Percentiles rank a stretch among this genome's conserved stretches.
Conservation (phyloP, 2,888 invertebrate genomes). For the Celastrina argiolus region DNA sequence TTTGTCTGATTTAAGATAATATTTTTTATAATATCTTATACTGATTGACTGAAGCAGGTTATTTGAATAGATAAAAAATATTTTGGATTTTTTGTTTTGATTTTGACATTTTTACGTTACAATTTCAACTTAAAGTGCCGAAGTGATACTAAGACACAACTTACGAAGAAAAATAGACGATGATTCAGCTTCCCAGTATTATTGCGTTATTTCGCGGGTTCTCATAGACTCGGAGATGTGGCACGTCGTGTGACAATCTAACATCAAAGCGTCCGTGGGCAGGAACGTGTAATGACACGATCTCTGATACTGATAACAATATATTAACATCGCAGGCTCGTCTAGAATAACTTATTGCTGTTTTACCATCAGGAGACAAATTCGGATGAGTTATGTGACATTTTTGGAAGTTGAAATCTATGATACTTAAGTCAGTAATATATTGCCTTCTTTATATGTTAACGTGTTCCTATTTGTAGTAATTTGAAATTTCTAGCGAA, state of each 20-base stretch:
- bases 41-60: too few species aligned
- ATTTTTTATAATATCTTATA: too few species aligned
- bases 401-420: not conserved
- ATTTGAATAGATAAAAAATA: too few species aligned
- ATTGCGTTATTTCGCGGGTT: conserved; percentile 17
- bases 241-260: conserved; percentile 35
- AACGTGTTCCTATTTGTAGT: too few species aligned
- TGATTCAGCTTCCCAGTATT: not conserved
- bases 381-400: conserved; percentile 6
- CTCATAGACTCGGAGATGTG: conserved; percentile 19
- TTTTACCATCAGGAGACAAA: conserved; percentile 39
- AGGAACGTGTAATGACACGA: conserved; percentile 67
- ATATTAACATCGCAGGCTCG: conserved; percentile 58
- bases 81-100: too few species aligned
- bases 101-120: too few species aligned
- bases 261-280: conserved; percentile 60
- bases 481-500: too few species aligned
- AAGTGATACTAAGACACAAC: not conserved
- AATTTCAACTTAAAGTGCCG: too few species aligned
- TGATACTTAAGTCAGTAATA: not conserved
- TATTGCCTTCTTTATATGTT: not conserved
- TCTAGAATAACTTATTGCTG: conserved; percentile 51
- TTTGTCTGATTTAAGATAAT: not conserved
- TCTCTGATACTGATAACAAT: conserved; percentile 60
- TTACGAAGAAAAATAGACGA: not conserved